Conservation (phyloP, 2,113 vertebrate genomes). For the Willisornis vidua region DNA sequence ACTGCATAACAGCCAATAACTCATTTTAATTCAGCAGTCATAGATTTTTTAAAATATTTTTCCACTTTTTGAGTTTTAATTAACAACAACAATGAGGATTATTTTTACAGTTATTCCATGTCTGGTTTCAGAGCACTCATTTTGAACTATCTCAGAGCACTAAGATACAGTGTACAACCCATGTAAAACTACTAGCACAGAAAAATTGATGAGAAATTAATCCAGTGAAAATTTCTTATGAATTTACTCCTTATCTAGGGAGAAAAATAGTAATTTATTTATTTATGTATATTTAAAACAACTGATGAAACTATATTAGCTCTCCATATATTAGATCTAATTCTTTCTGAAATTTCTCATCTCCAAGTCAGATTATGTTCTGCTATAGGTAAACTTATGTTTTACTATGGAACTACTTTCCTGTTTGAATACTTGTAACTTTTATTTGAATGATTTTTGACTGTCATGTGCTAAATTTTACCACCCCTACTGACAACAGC, state of each 20-base stretch:
- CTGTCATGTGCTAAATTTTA: neutral
- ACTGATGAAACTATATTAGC: neutral
- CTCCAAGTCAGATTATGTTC: neutral
- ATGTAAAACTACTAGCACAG: neutral
- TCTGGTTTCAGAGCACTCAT: neutral
- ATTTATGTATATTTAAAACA: neutral
- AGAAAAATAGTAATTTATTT: neutral
- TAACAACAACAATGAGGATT: neutral
- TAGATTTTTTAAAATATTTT: neutral
- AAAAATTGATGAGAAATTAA: conserved; percentile 15
- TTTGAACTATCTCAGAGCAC: conserved; percentile 30
- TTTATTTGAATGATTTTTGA: neutral
- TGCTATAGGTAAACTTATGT: neutral
- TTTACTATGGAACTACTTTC: neutral
- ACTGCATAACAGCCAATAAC: neutral
- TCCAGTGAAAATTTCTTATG: neutral
- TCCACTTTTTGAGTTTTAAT: conserved; percentile 27
- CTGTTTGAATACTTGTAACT: neutral
- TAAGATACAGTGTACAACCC: neutral
- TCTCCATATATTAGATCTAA: neutral
- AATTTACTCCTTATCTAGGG: neutral
- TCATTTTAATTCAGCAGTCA: neutral
- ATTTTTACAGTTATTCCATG: neutral
- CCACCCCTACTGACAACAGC: neutral
- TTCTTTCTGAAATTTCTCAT: neutral